Conservation (phyloP, 1,140 invertebrate genomes). For the Vanessa tameamea region DNA sequence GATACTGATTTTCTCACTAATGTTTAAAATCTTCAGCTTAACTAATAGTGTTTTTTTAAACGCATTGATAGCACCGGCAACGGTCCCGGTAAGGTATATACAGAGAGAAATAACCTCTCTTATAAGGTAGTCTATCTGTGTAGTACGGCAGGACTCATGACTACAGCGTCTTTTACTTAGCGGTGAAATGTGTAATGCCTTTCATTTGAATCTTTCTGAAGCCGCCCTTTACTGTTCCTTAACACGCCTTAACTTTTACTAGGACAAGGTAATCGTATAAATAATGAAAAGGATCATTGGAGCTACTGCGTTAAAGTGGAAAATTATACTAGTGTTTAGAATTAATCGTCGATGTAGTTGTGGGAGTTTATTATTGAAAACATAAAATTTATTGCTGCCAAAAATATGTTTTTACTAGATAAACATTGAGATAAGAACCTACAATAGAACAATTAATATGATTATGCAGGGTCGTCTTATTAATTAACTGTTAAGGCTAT, state of each 20-base stretch:
- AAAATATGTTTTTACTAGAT: no score
- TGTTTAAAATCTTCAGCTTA: no score
- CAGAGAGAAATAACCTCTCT: slow-evolving; percentile 49
- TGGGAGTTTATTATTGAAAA: not conserved
- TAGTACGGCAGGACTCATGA: slow-evolving; percentile 45
- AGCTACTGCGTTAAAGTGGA: not conserved
- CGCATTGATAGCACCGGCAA: slow-evolving; percentile 29
- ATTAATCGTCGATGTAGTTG: not conserved
- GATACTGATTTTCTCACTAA: no score
- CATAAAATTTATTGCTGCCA: not conserved
- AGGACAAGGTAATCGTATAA: slow-evolving; percentile 31
- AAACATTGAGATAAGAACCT: no score
- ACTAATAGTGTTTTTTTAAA: not conserved
- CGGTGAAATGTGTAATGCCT: slow-evolving; percentile 67
- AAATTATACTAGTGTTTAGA: not conserved
- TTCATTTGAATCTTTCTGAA: slow-evolving; percentile 45
- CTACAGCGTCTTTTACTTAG: slow-evolving; percentile 75
- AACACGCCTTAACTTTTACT: slow-evolving; percentile 50
- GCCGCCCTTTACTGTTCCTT: slow-evolving; percentile 45
- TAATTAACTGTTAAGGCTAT: no score
- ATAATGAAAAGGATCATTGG: slow-evolving; percentile 10
- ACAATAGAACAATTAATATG: no score
- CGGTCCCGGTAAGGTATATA: slow-evolving; percentile 50
- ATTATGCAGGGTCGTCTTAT: no score
- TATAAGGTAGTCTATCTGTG: slow-evolving; percentile 72